Evolutionary conservation across 1,140 invertebrate genomes (phyloP), one percentile per base, ranked within the genome.

Genomic region (Dufourea novaeangliae): DNA sequence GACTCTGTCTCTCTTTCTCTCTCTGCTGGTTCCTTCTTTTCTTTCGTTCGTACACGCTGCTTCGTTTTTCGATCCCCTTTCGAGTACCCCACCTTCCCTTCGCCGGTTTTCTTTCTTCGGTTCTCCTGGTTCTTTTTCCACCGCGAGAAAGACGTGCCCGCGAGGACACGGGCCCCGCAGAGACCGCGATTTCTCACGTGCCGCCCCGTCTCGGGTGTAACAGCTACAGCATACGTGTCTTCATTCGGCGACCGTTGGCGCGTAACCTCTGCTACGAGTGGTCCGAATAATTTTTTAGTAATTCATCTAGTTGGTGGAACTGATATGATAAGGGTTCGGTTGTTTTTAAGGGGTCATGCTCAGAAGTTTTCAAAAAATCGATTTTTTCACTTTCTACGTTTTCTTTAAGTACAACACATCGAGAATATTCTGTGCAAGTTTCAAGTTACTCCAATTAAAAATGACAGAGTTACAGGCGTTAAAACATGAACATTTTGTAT

Each of bases 131-230:
- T 50, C 66, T 66, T 66, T 69, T 78, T n/a, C n/a, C n/a, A n/a
- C 52, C 29, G 20, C 25, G 61, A 25, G 27, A 46, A 56, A 63
- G 68, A 77, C 41, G 56, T 72, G 59, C 50, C 46, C 44, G 52
- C 71, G 77, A 67, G 75, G 54, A 79, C 72, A 46, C 63, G 59
- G 22, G 34, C n/a, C 37, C 52, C 63, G 34, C 67, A 52, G 70
- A 56, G 54, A 27, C 29, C 50, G 52, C 50, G 57, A 82, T 74
- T 82, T 83, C 70, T 83, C 82, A 70, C 75, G 57, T 69, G 66
- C 59, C 61, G 59, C 20, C 27, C 52, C 41, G 68, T n/a, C n/a
- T n/a, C n/a, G n/a, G n/a, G n/a, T n/a, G 14, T 32, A 46, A 37
- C 29, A 29, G 25, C 70, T 41, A 20, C 17, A 34, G 22, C 17